Percentiles rank a stretch among this genome's conserved stretches.
Evolutionary conservation across 2,888 invertebrate species (phyloP).

Genomic region (Dryobota labecula): DNA sequence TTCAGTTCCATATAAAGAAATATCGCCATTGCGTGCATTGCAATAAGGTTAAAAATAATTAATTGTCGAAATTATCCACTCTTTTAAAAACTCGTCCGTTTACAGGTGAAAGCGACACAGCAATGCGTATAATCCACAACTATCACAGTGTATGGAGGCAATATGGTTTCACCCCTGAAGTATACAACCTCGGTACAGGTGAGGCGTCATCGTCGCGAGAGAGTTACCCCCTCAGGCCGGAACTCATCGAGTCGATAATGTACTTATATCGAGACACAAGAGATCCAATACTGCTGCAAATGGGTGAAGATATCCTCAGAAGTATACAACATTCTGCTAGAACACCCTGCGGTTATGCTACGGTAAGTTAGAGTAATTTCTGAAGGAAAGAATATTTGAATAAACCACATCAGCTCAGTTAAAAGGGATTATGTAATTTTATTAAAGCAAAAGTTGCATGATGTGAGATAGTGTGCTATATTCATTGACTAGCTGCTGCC

Average conservation of each 20-base stretch:
- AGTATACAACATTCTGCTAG: slow-evolving; percentile 98
- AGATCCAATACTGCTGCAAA: slow-evolving; percentile 97
- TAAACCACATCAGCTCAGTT: background rate
- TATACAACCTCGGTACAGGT: slow-evolving; percentile 97
- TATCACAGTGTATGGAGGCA: slow-evolving; percentile 99
- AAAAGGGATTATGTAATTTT: background rate
- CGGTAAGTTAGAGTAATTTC: slow-evolving; percentile 91
- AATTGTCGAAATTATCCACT: background rate
- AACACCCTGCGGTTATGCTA: slow-evolving; percentile 99
- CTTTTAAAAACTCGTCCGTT: background rate
- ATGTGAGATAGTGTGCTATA: background rate
- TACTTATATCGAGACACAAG: slow-evolving; percentile 98
- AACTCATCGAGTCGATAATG: slow-evolving; percentile 99
- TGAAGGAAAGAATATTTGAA: background rate
- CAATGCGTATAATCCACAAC: slow-evolving; percentile 97
- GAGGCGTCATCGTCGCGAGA: slow-evolving; percentile 95
- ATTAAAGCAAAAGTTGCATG: background rate
- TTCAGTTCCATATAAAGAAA: background rate
- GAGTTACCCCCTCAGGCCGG: slow-evolving; percentile 98
- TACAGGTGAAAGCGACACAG: slow-evolving; percentile 96
- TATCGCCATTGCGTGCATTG: background rate
- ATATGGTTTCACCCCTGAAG: slow-evolving; percentile 99
- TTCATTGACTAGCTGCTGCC: background rate
- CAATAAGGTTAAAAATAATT: background rate
- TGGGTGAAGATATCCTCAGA: slow-evolving; percentile 98